Evolutionary conservation across 2,113 vertebrate species (phyloP).

Genomic region (Trachemys scripta): DNA sequence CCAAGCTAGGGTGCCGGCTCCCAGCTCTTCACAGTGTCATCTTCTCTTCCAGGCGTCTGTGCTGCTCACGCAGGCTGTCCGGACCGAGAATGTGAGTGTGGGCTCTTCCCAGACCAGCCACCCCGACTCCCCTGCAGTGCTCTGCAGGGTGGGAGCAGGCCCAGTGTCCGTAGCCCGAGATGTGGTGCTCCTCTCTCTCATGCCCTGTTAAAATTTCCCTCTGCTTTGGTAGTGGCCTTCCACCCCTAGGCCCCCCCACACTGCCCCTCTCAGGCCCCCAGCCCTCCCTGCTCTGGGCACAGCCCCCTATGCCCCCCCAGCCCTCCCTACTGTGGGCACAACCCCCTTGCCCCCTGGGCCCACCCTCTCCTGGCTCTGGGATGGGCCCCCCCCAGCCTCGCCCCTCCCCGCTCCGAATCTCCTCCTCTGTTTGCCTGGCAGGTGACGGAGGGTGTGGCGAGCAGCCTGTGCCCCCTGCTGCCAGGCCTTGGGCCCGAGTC

Average conservation of each 20-base stretch:
- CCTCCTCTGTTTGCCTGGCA: neutral
- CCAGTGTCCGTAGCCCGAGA: neutral
- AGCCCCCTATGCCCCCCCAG: neutral
- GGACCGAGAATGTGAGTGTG: constrained; percentile 82
- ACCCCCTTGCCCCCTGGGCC: neutral
- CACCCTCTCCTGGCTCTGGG: neutral
- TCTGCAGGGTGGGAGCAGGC: neutral
- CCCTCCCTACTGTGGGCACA: too few relatives aligned
- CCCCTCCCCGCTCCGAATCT: constrained; percentile 6
- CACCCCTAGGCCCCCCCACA: neutral
- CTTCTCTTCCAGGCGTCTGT: constrained; percentile 82
- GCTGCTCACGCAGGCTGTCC: constrained; percentile 82
- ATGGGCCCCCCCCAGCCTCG: neutral
- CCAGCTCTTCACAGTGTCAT: neutral
- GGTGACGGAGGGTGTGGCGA: constrained; percentile 71
- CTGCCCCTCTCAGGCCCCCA: neutral
- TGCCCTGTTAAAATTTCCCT: neutral
- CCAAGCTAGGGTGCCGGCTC: neutral
- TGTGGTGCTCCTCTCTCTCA: neutral
- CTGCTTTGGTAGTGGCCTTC: neutral
- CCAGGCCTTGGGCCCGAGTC: constrained; percentile 82
- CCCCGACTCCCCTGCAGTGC: neutral
- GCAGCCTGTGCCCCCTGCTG: constrained; percentile 82
- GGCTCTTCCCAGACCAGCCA: neutral
- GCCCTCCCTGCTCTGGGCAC: neutral